These are phyloP conservation scores for Hormaphis cornu DNA, from an alignment of 1,140 invertebrate genomes.

Conservation along the genomic window DNA sequence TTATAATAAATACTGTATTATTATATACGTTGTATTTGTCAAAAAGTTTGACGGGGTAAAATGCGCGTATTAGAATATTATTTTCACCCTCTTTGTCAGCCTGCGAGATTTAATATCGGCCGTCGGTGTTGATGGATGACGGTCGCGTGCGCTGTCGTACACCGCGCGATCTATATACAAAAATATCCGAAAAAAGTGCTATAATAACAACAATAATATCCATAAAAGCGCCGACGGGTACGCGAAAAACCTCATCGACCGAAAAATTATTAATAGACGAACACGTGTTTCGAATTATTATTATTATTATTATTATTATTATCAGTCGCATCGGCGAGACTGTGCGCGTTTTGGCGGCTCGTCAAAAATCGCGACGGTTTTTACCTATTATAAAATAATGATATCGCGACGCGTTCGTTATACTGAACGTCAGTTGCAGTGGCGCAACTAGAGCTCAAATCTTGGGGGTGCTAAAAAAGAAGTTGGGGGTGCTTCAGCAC, in stretches of 20 bases:
- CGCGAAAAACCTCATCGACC: background rate
- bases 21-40: slow-evolving; percentile 22
- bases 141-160: background rate
- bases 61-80: slow-evolving; percentile 27
- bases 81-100: slow-evolving; percentile 26
- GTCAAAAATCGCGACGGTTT: slow-evolving; percentile 23
- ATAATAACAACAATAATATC: background rate
- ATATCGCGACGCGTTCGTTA: too few relatives aligned
- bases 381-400: background rate
- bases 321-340: too few relatives aligned
- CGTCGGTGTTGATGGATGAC: slow-evolving; percentile 23
- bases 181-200: background rate
- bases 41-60: slow-evolving; percentile 21
- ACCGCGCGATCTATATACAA: background rate
- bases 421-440: too few relatives aligned
- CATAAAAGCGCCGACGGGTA: background rate
- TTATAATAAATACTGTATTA: slow-evolving; percentile 28
- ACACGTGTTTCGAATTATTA: slow-evolving; percentile 23
- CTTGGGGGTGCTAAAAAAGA: too few relatives aligned
- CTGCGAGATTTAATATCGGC: slow-evolving; percentile 28
- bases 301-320: too few relatives aligned
- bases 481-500: too few relatives aligned
- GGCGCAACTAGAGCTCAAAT: too few relatives aligned
- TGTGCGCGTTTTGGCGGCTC: background rate
- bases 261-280: slow-evolving; percentile 26